Percentiles rank a stretch among this genome's conserved stretches.
Evolutionary conservation across 2,888 invertebrate genomes (phyloP).

Genomic region (Drosophila quasianomalipes): DNA sequence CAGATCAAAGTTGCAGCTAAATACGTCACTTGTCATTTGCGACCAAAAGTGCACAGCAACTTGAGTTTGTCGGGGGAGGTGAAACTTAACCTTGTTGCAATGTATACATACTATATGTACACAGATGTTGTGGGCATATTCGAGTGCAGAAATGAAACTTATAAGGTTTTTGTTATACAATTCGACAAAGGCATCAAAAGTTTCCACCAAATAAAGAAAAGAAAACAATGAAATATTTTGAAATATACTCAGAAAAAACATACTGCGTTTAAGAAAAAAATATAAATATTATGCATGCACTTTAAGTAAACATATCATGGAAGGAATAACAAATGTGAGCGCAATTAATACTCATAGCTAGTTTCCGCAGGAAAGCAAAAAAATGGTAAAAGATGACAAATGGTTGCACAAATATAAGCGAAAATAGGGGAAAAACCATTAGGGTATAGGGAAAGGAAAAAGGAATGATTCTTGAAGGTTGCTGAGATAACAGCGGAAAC

Average conservation of each 20-base stretch:
- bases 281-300: not conserved
- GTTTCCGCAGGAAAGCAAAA: not conserved
- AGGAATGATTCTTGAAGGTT: not conserved
- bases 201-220: slow-evolving; percentile 7
- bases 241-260: not conserved
- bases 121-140: slow-evolving; percentile 9
- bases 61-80: not conserved
- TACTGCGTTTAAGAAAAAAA: not conserved
- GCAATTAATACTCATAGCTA: slow-evolving; percentile 1
- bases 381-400: slow-evolving; percentile 37
- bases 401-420: slow-evolving; percentile 15
- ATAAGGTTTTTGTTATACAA: slow-evolving; percentile 19
- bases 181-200: slow-evolving; percentile 31
- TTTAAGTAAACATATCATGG: not conserved
- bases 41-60: slow-evolving; percentile 44
- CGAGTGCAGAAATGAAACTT: slow-evolving; percentile 17
- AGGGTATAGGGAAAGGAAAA: not conserved
- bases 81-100: slow-evolving; percentile 36
- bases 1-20: slow-evolving; percentile 63
- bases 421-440: not conserved
- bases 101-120: slow-evolving; percentile 8
- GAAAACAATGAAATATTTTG: not conserved
- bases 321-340: not conserved
- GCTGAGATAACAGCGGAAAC: not conserved
- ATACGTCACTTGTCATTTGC: slow-evolving; percentile 61